Percentiles rank a stretch among this genome's conserved stretches.
Conservation (phyloP, 2,888 invertebrate species). For the Poecilus cupreus region DNA sequence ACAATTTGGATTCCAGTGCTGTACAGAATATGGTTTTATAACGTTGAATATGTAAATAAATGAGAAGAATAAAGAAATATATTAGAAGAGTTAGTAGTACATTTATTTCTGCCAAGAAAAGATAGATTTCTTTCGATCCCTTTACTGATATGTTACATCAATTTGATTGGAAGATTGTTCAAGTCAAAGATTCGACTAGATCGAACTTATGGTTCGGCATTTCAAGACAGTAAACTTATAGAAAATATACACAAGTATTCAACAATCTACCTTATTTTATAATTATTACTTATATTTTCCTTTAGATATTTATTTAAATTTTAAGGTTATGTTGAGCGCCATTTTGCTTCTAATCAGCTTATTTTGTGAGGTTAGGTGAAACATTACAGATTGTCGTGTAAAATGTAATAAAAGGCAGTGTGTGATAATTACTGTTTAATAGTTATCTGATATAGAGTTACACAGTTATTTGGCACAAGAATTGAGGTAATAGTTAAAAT, state of each 20-base stretch:
- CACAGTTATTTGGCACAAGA: slow-evolving; percentile 28
- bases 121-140: slow-evolving; percentile 45
- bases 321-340: no score
- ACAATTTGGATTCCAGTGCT: neutral
- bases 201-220: neutral
- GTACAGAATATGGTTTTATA: slow-evolving; percentile 41
- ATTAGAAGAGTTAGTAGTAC: slow-evolving; percentile 54
- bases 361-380: neutral
- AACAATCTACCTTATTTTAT: neutral
- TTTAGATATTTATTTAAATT: no score
- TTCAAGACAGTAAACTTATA: slow-evolving; percentile 3
- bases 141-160: slow-evolving; percentile 54
- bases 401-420: slow-evolving; percentile 29
- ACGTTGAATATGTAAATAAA: slow-evolving; percentile 45
- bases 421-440: slow-evolving; percentile 21
- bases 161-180: slow-evolving; percentile 43
- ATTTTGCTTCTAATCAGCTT: no score
- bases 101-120: slow-evolving; percentile 53
- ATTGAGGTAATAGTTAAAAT: slow-evolving; percentile 6
- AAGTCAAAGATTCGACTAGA: neutral
- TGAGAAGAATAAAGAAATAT: slow-evolving; percentile 41
- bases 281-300: no score
- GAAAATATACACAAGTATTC: slow-evolving; percentile 19
- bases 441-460: slow-evolving; percentile 7
- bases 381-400: neutral